Conservation (phyloP, 2,888 invertebrate genomes). For the Anagyrus pseudococci region DNA sequence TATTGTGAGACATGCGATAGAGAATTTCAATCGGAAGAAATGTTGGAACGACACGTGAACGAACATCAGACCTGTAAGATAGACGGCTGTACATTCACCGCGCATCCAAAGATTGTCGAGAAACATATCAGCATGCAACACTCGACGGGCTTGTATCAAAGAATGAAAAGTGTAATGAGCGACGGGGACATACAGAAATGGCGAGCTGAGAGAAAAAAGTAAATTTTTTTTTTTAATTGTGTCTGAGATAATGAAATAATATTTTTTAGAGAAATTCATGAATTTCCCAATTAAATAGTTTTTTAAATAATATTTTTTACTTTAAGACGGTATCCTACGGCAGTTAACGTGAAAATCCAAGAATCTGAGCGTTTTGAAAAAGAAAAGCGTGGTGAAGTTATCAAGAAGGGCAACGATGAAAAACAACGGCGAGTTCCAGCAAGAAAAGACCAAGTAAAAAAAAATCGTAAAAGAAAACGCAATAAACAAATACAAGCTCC, state of each 20-base stretch:
- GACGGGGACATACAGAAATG: conserved; percentile 86
- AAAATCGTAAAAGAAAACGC: conserved; percentile 58
- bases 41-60: conserved; percentile 72
- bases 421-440: conserved; percentile 44
- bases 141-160: conserved; percentile 80
- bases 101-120: conserved; percentile 79
- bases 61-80: conserved; percentile 82
- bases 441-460: conserved; percentile 38
- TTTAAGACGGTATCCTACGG: conserved; percentile 75
- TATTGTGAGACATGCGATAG: conserved; percentile 86
- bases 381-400: conserved; percentile 77
- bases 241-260: conserved; percentile 9
- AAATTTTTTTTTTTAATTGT: conserved; percentile 18
- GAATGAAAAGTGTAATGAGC: conserved; percentile 76
- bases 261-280: conserved; percentile 9
- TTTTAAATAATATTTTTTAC: conserved; percentile 17
- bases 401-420: conserved; percentile 58
- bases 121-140: conserved; percentile 86
- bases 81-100: conserved; percentile 81
- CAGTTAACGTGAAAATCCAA: conserved; percentile 71
- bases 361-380: conserved; percentile 72
- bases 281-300: neutral
- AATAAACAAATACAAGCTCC: conserved; percentile 5
- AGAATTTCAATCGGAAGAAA: conserved; percentile 69
- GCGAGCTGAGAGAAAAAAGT: conserved; percentile 80